Evolutionary conservation across 2,888 invertebrate genomes (phyloP).

Genomic region (Cyclophora albipunctata): DNA sequence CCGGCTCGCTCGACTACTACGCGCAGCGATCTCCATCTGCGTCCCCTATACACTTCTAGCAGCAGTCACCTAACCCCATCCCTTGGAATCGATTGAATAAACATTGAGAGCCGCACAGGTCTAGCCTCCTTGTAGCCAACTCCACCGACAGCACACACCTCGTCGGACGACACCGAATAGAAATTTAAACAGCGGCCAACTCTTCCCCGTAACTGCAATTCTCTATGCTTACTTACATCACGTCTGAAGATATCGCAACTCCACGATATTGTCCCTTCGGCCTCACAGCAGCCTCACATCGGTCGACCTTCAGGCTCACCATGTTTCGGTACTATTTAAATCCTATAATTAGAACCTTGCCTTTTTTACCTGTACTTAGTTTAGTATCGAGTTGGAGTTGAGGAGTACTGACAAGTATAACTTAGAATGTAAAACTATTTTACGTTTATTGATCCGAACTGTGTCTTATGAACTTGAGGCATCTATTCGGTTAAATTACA

Average conservation of each 20-base stretch:
- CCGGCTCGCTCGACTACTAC: slow-evolving; percentile 63
- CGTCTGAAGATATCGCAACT: slow-evolving; percentile 50
- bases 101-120: slow-evolving; percentile 28
- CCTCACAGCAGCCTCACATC: slow-evolving; percentile 60
- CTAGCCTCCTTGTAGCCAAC: slow-evolving; percentile 4
- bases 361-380: slow-evolving; percentile 50
- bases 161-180: slow-evolving; percentile 46
- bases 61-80: slow-evolving; percentile 60
- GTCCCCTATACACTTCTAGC: slow-evolving; percentile 55
- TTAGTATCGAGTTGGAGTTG: slow-evolving; percentile 37
- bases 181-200: slow-evolving; percentile 40
- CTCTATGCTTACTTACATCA: slow-evolving; percentile 53
- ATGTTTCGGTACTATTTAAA: slow-evolving; percentile 72
- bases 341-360: slow-evolving; percentile 71
- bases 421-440: slow-evolving; percentile 18
- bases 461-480: too few relatives aligned
- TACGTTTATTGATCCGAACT: too few relatives aligned
- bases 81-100: slow-evolving; percentile 28
- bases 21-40: slow-evolving; percentile 60
- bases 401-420: slow-evolving; percentile 34
- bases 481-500: too few relatives aligned
- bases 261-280: slow-evolving; percentile 57
- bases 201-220: slow-evolving; percentile 43
- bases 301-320: slow-evolving; percentile 64
- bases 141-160: slow-evolving; percentile 60